Conservation (phyloP, 2,797 vertebrate genomes). For the Alectoris magna region DNA sequence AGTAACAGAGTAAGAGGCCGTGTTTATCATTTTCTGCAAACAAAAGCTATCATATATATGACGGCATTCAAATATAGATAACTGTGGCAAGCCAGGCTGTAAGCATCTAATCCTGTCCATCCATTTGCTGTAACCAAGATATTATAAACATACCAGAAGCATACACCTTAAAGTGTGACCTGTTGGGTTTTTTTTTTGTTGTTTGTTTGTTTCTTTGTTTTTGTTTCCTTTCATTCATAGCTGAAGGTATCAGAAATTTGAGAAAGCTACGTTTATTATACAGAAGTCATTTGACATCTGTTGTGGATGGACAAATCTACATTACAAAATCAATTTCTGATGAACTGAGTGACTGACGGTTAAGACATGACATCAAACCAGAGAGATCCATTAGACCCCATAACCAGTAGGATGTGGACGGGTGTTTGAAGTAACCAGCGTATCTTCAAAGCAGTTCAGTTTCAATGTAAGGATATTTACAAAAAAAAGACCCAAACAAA, state of each 20-base stretch:
- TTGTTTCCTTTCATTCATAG: slow-evolving; percentile 15
- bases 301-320: slow-evolving; percentile 33
- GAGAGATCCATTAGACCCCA: background rate
- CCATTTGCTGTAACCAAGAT: background rate
- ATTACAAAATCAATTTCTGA: slow-evolving; percentile 38
- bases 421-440: background rate
- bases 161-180: background rate
- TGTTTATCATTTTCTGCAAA: background rate
- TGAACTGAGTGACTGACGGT: background rate
- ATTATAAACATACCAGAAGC: background rate
- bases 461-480: background rate
- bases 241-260: slow-evolving; percentile 31
- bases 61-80: background rate
- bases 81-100: background rate
- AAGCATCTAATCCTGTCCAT: background rate
- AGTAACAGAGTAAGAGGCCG: background rate
- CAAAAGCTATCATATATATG: background rate
- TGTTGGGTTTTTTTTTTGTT: background rate
- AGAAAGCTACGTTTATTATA: slow-evolving; percentile 42
- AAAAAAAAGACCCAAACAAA: background rate
- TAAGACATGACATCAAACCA: background rate
- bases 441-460: background rate
- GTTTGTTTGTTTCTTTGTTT: background rate
- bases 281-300: slow-evolving; percentile 40
- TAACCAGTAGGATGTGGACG: background rate